Evolutionary conservation across 1,140 invertebrate genomes (phyloP).

Genomic region (Colletes latitarsis): DNA sequence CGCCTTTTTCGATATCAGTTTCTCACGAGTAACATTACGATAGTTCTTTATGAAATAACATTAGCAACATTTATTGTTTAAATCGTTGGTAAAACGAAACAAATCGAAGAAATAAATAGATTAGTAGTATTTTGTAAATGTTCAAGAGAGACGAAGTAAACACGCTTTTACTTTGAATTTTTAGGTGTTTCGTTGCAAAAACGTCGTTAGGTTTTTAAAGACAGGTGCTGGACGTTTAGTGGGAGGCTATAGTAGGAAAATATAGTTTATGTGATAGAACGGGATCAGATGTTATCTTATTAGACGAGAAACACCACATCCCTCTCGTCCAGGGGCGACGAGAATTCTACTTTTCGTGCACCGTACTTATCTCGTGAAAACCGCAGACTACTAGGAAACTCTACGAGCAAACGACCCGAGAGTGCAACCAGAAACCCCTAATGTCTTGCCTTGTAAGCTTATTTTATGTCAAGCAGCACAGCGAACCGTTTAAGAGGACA

Average conservation of each 20-base stretch:
- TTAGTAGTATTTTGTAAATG: too few species aligned
- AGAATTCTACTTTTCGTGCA: constrained; percentile 32
- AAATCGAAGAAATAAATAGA: too few species aligned
- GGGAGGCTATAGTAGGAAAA: not conserved
- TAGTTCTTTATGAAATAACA: too few species aligned
- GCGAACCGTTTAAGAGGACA: not conserved
- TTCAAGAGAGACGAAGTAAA: too few species aligned
- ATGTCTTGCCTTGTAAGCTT: constrained; percentile 21
- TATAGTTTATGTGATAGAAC: constrained; percentile 10
- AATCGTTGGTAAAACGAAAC: too few species aligned
- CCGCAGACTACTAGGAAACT: constrained; percentile 17
- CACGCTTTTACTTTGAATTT: too few species aligned
- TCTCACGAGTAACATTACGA: too few species aligned
- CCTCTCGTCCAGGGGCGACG: not conserved
- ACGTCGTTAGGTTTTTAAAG: too few species aligned
- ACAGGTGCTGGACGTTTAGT: too few species aligned
- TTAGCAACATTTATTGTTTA: too few species aligned
- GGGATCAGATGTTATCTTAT: constrained; percentile 50
- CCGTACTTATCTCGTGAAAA: constrained; percentile 34
- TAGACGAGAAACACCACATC: constrained; percentile 34
- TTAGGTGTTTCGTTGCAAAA: too few species aligned
- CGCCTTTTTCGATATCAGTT: too few species aligned
- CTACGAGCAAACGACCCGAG: not conserved
- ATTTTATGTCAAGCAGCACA: constrained; percentile 21
- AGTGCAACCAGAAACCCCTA: constrained; percentile 11